Percentiles rank a stretch among this genome's conserved stretches.
These are phyloP conservation scores for Xiphorhynchus elegans DNA, from an alignment of 2,113 vertebrate genomes.

Conservation along the genomic window DNA sequence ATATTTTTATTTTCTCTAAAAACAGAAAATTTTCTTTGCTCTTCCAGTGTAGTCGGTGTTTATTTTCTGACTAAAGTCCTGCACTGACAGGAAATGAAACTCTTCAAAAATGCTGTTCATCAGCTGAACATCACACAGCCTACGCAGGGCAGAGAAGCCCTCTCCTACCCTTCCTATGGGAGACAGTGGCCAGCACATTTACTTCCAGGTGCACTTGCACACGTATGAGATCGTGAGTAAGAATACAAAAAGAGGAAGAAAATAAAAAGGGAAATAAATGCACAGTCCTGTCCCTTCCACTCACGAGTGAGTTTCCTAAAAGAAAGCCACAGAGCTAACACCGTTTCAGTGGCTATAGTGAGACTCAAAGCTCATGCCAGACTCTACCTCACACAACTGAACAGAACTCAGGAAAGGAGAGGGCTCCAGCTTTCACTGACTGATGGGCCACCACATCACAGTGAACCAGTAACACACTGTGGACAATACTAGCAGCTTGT, in stretches of 20 bases:
- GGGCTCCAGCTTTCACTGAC: background rate
- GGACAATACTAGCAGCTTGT: accelerated
- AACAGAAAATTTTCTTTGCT: background rate
- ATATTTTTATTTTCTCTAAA: conserved; percentile 11
- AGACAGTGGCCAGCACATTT: background rate
- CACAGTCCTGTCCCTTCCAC: background rate
- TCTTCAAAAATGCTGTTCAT: background rate
- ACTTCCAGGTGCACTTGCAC: background rate
- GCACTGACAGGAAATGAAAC: background rate
- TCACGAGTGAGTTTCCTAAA: background rate
- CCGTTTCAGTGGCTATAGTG: background rate
- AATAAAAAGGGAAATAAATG: background rate
- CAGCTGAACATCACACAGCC: background rate
- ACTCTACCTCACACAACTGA: background rate
- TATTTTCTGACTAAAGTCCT: conserved; percentile 17
- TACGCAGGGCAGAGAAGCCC: background rate
- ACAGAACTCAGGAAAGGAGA: background rate
- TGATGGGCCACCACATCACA: background rate
- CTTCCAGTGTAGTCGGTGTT: background rate
- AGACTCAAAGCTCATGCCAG: background rate
- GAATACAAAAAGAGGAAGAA: background rate
- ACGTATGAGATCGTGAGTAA: background rate
- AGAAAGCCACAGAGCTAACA: background rate
- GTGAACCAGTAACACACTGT: accelerated
- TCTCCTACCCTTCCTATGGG: background rate